phyloP scores from a whole-genome alignment of 2,797 vertebrate genomes.

The Thamnophis elegans region DNA sequence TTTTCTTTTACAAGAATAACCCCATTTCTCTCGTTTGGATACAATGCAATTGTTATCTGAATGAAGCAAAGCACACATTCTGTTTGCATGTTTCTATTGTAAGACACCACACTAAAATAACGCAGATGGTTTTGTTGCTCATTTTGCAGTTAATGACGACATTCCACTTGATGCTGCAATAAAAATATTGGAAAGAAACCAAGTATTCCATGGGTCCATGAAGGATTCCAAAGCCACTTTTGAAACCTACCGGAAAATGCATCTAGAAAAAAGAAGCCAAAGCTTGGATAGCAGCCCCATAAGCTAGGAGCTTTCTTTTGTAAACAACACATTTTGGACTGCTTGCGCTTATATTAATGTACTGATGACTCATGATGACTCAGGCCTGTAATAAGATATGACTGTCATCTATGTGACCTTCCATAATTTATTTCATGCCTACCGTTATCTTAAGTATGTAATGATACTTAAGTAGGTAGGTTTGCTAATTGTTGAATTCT shows the following conservation, averaged over 20 bases:
- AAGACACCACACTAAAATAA: background rate
- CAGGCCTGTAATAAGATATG: background rate
- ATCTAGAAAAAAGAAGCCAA: constrained; percentile 71
- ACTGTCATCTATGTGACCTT: background rate
- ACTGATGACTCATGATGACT: background rate
- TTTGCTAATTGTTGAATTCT: background rate
- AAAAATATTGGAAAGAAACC: constrained; percentile 59
- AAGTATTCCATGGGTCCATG: constrained; percentile 46
- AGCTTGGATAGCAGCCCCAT: constrained; percentile 56
- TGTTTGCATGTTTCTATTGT: background rate
- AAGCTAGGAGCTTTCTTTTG: constrained; percentile 25
- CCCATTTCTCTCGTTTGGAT: background rate
- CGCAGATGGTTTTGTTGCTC: constrained; percentile 23
- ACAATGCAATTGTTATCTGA: background rate
- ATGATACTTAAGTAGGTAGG: background rate
- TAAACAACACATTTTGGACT: background rate
- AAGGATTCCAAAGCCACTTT: constrained; percentile 72
- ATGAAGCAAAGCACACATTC: background rate
- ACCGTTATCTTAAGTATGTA: background rate
- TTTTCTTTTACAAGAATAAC: too few relatives aligned
- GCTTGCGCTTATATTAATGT: background rate
- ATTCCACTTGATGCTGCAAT: constrained; percentile 61
- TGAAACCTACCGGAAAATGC: constrained; percentile 72
- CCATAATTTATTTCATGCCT: background rate
- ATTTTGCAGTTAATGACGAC: constrained; percentile 58